Percentiles rank a stretch among this genome's conserved stretches.
Conservation (phyloP, 2,113 vertebrate genomes). For the Reinhardtius hippoglossoides region DNA sequence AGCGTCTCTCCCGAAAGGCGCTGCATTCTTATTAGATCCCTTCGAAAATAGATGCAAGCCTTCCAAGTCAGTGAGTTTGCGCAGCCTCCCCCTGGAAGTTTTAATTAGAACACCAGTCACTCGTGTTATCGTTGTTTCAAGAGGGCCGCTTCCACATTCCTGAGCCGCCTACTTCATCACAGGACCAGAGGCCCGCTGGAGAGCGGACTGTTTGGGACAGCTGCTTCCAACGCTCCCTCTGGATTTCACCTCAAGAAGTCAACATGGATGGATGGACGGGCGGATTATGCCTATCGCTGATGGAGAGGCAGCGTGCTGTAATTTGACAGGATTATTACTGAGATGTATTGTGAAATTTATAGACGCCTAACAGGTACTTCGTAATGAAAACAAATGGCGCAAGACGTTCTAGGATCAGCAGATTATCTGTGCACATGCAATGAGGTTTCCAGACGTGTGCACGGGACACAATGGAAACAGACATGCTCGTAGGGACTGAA, state of each 20-base stretch:
- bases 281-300: not conserved
- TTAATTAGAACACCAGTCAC: constrained; percentile 83
- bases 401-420: not conserved
- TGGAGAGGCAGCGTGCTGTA: not conserved
- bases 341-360: not conserved
- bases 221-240: constrained; percentile 18
- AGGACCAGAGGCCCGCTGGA: constrained; percentile 54
- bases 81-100: constrained; percentile 77
- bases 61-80: constrained; percentile 67
- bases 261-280: not conserved
- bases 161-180: constrained; percentile 66
- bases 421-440: not conserved
- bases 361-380: not conserved
- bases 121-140: constrained; percentile 76
- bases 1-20: constrained; percentile 54
- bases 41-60: constrained; percentile 76
- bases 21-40: constrained; percentile 76
- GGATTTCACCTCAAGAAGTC: constrained; percentile 23
- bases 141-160: constrained; percentile 78
- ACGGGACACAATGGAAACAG: not conserved
- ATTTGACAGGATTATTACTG: constrained; percentile 1
- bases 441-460: not conserved
- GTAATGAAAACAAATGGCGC: constrained; percentile 6
- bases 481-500: not conserved
- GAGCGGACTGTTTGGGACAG: constrained; percentile 25